Base-by-base conservation (phyloP, 2,113 vertebrate genomes). In the Platichthys stellatus region DNA sequence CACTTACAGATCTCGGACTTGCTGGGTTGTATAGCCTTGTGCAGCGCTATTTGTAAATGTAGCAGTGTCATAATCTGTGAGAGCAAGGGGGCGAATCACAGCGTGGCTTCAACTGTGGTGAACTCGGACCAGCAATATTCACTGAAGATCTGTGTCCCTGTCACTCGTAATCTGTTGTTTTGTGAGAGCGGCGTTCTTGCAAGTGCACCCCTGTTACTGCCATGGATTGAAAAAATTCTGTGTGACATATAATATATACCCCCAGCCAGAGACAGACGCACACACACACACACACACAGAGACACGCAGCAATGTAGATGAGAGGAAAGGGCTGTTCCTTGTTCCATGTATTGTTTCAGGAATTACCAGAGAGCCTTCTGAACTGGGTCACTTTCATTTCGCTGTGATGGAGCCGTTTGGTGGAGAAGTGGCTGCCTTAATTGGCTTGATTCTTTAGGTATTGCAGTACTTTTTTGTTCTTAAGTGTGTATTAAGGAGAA, bases 291-390 rank as follows among this genome's bases (percentile, higher is more conserved):
- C 70, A 56, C 63, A 66, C 38, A 40, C 10, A 40, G 38, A 11
- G 38, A 40, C 11, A 12, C 38, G 12, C 38, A 40, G 71, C 81
- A 17, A 77, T 74, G 77, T 60, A 87, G 72, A 83, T 78, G 62
- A 81, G 72, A 89, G 56, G 77, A 84, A 54, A 80, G 67, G 54
- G 47, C 76, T 80, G 65, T 72, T 82, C 79, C 74, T 67, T 88
- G 87, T 88, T 84, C 86, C 69, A 54, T 87, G 80, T 60, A 80
- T 84, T 85, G 80, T 84, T 74, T 86, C 76, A 81, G 67, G 84
- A 74, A 54, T 49, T 18, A 18, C 45, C 45, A 49, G 45, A 49
- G 45, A 49, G 45, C 45, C 45, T 17, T 49, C 5, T 49, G 70
- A 83, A 45, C 75, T 56, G 63, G 83, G 35, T 65, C 53, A 15